Evolutionary conservation across 1,140 invertebrate species (phyloP), one percentile per base, ranked within the genome.

Genomic region (Saxidomus purpurata): DNA sequence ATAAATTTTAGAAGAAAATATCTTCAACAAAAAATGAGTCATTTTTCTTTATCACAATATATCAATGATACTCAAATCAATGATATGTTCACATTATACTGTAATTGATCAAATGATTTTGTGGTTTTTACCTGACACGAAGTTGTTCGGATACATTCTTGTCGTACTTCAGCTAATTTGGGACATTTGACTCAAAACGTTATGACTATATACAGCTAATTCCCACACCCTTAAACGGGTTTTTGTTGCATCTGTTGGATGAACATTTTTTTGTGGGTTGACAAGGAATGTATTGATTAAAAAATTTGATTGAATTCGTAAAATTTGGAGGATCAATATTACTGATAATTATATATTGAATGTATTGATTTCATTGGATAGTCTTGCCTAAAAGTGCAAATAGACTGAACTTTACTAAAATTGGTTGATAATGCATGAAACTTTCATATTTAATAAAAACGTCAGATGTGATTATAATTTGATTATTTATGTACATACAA

Each of bases 401-500:
- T n/a, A n/a, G n/a, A n/a, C n/a, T n/a, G n/a, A n/a, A 43, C 4
- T 43, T 8, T 43, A 43, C 43, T 43, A 43, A 59, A 25, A n/a
- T 22, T 9, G 6, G 25, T 28, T 22, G 19, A 59, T 9, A 19
- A 59, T 19, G 22, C 19, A 19, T 59, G 55, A 71, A 71, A 71
- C 67, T 19, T 71, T 19, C 22, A 71, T 22, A 28, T 71, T 17
- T 38, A 71, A 36, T 38, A n/a, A 38, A 1, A 4, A 38, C 22
- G 19, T 38, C n/a, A 15, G 38, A 71, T 38, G 67, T 17, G 17
- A 38, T 71, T 71, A 71, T 71, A 71, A 71, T 71, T 11, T 36
- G 67, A 71, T 71, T 71, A 71, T 71, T 71, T 71, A 71, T 71
- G 34, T 71, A 36, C 34, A 71, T 38, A 71, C 15, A 71, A 71